A percentile compares a stretch with the other conserved stretches of the same genome.
These are phyloP conservation scores for Tillus elongatus DNA, from an alignment of 2,888 invertebrate species.

Conservation along the genomic window DNA sequence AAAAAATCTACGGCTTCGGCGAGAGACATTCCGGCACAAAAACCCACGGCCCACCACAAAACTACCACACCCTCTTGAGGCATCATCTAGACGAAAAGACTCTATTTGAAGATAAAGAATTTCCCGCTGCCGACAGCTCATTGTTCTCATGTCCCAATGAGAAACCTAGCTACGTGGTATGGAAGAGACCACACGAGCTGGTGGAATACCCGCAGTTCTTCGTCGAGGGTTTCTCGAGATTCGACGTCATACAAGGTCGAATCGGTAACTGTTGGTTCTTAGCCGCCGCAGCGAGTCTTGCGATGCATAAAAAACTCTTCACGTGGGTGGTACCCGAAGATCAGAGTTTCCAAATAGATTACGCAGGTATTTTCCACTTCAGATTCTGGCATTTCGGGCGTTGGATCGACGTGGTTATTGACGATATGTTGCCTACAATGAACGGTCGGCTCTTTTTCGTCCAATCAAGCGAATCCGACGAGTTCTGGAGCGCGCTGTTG, in stretches of 20 bases:
- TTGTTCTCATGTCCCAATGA: slow-evolving; percentile 47
- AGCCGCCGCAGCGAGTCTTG: slow-evolving; percentile 48
- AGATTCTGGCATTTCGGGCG: slow-evolving; percentile 61
- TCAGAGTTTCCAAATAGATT: slow-evolving; percentile 46
- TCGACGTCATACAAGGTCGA: slow-evolving; percentile 54
- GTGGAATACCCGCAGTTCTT: slow-evolving; percentile 44
- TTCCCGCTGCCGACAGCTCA: slow-evolving; percentile 50
- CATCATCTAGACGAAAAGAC: slow-evolving; percentile 46
- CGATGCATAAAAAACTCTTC: slow-evolving; percentile 45
- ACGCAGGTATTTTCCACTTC: slow-evolving; percentile 47
- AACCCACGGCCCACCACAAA: too few relatives aligned
- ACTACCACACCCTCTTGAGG: slow-evolving; percentile 46
- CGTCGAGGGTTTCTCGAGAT: slow-evolving; percentile 47
- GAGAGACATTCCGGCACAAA: too few relatives aligned
- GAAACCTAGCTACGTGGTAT: slow-evolving; percentile 28
- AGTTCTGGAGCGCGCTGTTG: slow-evolving; percentile 65
- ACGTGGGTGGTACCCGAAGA: slow-evolving; percentile 49
- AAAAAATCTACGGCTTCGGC: too few relatives aligned
- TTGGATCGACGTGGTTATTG: slow-evolving; percentile 49
- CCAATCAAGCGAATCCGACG: slow-evolving; percentile 52
- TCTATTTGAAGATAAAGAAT: slow-evolving; percentile 58
- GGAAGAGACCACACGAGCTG: slow-evolving; percentile 34
- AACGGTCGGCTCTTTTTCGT: slow-evolving; percentile 55
- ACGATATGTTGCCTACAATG: slow-evolving; percentile 49
- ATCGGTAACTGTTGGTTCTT: slow-evolving; percentile 51